Evolutionary conservation across 2,113 vertebrate species (phyloP), one percentile per base, ranked within the genome.

Genomic region (Gambusia affinis): DNA sequence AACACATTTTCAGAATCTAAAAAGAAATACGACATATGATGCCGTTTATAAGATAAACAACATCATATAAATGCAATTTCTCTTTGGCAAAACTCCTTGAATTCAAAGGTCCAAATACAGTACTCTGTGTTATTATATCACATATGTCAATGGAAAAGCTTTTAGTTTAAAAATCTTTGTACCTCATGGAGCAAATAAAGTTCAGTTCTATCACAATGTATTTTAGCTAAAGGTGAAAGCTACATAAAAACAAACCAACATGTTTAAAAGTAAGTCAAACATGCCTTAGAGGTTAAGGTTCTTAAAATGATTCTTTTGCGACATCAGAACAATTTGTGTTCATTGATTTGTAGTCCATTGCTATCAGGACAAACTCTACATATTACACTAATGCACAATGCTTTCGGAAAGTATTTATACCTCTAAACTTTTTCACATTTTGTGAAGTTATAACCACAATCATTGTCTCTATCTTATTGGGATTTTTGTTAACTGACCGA

Each of bases 241-340:
- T 62, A 66, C 61, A 11, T 65, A 62, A 72, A 54, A 29, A 42
- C 60, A 67, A 64, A 70, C 19, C 17, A 30, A 68, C 70, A 57
- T 39, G 30, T 44, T 39, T 69, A 62, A 30, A 30, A 24, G 33
- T 17, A 70, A 67, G 71, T 76, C 75, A 68, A 47, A 33, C 22
- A 42, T 72, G 61, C 37, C 81, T 80, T 29, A 31, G 47, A 79
- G 69, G 31, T 76, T 74, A 12, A 68, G 73, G 39, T 61, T 77
- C 65, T 73, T 75, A 19, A 67, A 77, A 65, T 65, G 24, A 57
- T 57, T 10, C 22, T 57, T 8, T 57, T n/a, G 51, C 7, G 1
- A 57, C 8, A 24, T 57, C 44, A 15, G 5, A 47, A 5, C 17
- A n/a, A 24, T n/a, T 57, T 57, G 17, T 57, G 51, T n/a, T 57